Evolutionary conservation across 2,888 invertebrate species (phyloP).

Genomic region (Lacanobia wlatinum): DNA sequence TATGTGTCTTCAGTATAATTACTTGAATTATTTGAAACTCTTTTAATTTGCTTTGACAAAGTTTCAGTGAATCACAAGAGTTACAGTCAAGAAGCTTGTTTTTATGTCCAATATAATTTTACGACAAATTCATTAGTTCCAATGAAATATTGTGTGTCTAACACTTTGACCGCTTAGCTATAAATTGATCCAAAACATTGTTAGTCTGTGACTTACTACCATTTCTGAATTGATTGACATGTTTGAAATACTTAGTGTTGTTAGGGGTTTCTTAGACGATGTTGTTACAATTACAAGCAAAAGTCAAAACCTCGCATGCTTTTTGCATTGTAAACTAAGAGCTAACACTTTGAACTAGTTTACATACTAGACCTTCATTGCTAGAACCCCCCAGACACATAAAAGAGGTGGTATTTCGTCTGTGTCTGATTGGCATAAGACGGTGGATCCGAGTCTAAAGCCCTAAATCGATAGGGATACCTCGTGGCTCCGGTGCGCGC

Average conservation of each 20-base stretch:
- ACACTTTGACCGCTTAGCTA: conserved; percentile 5
- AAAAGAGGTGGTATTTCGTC: conserved; percentile 29
- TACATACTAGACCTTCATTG: background rate
- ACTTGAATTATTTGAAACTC: background rate
- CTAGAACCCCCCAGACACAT: conserved; percentile 16
- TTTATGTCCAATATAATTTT: conserved; percentile 25
- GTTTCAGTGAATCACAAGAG: background rate
- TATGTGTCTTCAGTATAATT: background rate
- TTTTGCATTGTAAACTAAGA: background rate
- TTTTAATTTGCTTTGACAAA: background rate
- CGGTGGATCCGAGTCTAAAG: conserved; percentile 75
- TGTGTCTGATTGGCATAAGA: conserved; percentile 72
- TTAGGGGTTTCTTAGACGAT: background rate
- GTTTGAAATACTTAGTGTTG: background rate
- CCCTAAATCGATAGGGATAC: conserved; percentile 83
- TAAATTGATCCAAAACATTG: conserved; percentile 44
- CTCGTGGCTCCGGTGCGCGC: conserved; percentile 84
- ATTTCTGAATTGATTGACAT: conserved; percentile 27
- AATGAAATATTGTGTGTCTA: conserved; percentile 27
- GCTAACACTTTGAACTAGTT: conserved; percentile 6
- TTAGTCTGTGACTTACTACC: conserved; percentile 24
- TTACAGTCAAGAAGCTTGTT: conserved; percentile 4
- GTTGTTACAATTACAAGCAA: background rate
- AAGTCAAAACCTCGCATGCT: background rate
- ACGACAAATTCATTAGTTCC: conserved; percentile 28